Percentiles rank a stretch among this genome's conserved stretches.
Evolutionary conservation across 1,140 invertebrate species (phyloP).

Genomic region (Aphaenogaster ashmeadi): DNA sequence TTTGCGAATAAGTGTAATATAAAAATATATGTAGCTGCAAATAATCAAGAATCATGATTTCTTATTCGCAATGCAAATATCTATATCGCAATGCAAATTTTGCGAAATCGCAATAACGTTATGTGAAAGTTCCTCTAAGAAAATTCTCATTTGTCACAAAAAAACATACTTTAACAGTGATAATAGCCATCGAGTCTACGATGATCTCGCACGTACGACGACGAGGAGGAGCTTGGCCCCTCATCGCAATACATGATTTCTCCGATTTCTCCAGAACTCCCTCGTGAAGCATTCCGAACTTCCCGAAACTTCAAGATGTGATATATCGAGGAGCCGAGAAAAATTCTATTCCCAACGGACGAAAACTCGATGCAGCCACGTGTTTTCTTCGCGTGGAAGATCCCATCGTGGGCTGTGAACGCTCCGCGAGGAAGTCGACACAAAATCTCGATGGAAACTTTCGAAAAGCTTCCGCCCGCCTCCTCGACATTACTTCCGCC

Average conservation of each 20-base stretch:
- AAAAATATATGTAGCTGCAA: not conserved
- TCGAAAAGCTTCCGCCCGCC: slow-evolving; percentile 50
- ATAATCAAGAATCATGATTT: not conserved
- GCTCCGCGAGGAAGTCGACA: slow-evolving; percentile 44
- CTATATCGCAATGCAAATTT: not conserved
- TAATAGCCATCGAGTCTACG: not conserved
- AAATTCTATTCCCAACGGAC: slow-evolving; percentile 46
- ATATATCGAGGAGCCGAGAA: slow-evolving; percentile 33
- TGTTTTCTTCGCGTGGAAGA: slow-evolving; percentile 44
- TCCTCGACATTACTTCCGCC: slow-evolving; percentile 54
- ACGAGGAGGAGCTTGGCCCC: not conserved
- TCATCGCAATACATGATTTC: slow-evolving; percentile 57
- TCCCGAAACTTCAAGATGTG: slow-evolving; percentile 50
- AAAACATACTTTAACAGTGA: not conserved
- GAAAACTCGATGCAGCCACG: slow-evolving; percentile 60
- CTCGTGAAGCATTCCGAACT: slow-evolving; percentile 51
- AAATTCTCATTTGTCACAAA: not conserved
- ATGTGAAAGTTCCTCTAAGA: not conserved
- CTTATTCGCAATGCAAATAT: not conserved
- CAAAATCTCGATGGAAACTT: slow-evolving; percentile 50
- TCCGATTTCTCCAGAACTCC: slow-evolving; percentile 41
- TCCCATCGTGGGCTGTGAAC: slow-evolving; percentile 45
- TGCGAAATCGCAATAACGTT: not conserved
- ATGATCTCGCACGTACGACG: slow-evolving; percentile 2
- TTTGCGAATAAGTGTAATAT: not conserved